These are phyloP conservation scores for Stomatorhinus walkeri DNA, from an alignment of 2,797 vertebrate species.

Conservation along the genomic window DNA sequence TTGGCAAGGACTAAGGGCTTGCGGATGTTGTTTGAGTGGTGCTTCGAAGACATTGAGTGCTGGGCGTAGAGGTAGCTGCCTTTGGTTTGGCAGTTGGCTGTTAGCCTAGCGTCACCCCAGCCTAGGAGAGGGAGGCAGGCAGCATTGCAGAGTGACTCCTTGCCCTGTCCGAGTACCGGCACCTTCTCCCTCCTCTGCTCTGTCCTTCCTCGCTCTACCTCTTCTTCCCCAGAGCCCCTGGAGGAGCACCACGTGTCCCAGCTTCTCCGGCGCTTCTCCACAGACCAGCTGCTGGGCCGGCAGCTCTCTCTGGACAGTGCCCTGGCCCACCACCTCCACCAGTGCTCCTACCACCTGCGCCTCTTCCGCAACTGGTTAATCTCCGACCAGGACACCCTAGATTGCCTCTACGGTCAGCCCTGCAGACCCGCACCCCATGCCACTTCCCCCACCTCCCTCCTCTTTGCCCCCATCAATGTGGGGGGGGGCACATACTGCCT, in stretches of 20 bases:
- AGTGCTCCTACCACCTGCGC: slow-evolving; percentile 96
- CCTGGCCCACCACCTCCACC: slow-evolving; percentile 92
- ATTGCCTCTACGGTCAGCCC: slow-evolving; percentile 94
- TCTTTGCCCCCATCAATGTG: slow-evolving; percentile 34
- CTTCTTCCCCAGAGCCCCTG: slow-evolving; percentile 82
- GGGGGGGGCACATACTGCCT: slow-evolving; percentile 23
- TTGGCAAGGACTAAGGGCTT: not conserved
- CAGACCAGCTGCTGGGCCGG: slow-evolving; percentile 72
- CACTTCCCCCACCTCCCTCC: slow-evolving; percentile 4
- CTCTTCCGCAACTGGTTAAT: slow-evolving; percentile 98
- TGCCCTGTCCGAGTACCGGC: slow-evolving; percentile 22
- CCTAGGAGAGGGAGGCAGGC: slow-evolving; percentile 9
- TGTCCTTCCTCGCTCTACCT: slow-evolving; percentile 50
- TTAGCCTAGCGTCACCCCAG: slow-evolving; percentile 1
- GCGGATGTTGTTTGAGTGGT: not conserved
- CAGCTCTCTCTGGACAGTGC: slow-evolving; percentile 80
- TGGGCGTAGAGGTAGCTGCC: not conserved
- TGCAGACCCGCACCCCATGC: slow-evolving; percentile 37
- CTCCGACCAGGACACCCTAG: slow-evolving; percentile 92
- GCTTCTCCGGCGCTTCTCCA: slow-evolving; percentile 87
- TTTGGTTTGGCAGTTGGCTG: not conserved
- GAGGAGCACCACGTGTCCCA: slow-evolving; percentile 86
- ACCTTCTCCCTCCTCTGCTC: slow-evolving; percentile 41
- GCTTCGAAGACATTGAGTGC: not conserved
- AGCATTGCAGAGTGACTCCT: slow-evolving; percentile 10